Percentiles rank a stretch among this genome's conserved stretches.
Conservation (phyloP, 2,888 invertebrate species). For the Megamerina dolium region DNA sequence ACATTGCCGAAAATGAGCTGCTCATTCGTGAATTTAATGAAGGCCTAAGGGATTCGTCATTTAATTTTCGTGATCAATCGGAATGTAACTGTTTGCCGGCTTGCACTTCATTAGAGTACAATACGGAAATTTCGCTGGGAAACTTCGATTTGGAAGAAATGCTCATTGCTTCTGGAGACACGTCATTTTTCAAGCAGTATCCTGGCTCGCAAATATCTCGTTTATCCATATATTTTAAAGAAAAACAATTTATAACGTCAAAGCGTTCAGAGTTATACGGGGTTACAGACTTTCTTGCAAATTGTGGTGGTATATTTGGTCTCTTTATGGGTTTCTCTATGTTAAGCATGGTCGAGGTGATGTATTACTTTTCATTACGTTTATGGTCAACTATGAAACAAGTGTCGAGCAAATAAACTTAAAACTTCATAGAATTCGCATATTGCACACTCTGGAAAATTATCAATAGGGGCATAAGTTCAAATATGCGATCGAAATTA, state of each 20-base stretch:
- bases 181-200: slow-evolving; percentile 32
- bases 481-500: too few relatives aligned
- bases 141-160: slow-evolving; percentile 41
- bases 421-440: not conserved
- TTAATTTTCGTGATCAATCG: slow-evolving; percentile 21
- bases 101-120: slow-evolving; percentile 42
- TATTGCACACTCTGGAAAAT: too few relatives aligned
- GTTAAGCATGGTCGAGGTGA: slow-evolving; percentile 50
- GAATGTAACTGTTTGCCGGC: slow-evolving; percentile 45
- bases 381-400: slow-evolving; percentile 31
- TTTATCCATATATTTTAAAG: slow-evolving; percentile 64
- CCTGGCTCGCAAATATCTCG: slow-evolving; percentile 55
- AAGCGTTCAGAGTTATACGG: slow-evolving; percentile 63
- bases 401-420: not conserved
- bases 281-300: slow-evolving; percentile 61
- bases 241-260: slow-evolving; percentile 63
- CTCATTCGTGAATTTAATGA: slow-evolving; percentile 39
- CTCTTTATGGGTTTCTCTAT: slow-evolving; percentile 47
- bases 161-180: slow-evolving; percentile 34
- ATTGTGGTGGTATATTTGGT: slow-evolving; percentile 62
- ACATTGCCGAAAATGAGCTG: slow-evolving; percentile 39
- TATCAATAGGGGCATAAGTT: too few relatives aligned
- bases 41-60: slow-evolving; percentile 22
- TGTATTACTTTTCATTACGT: slow-evolving; percentile 50
- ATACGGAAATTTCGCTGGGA: slow-evolving; percentile 44